Evolutionary conservation across 2,113 vertebrate genomes (phyloP).

Genomic region (Hemiscyllium ocellatum): DNA sequence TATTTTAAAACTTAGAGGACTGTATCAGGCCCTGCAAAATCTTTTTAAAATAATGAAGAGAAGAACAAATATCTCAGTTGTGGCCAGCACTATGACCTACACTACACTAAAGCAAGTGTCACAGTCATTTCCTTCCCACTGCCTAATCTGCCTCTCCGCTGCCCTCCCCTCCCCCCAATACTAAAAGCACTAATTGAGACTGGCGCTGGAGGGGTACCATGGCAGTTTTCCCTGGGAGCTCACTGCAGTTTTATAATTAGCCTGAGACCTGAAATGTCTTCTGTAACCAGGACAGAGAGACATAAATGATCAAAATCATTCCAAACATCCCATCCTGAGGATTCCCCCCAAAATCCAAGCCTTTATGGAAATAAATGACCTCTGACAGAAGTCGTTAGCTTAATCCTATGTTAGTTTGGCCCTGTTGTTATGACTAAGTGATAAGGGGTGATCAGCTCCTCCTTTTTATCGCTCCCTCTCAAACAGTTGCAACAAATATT

Average conservation of each 20-base stretch:
- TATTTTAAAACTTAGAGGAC: neutral
- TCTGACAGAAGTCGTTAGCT: neutral
- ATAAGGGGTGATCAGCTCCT: too few species aligned
- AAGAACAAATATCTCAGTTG: neutral
- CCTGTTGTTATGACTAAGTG: neutral
- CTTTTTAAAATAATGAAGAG: neutral
- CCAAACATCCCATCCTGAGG: neutral
- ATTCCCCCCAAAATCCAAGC: neutral
- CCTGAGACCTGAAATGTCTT: neutral
- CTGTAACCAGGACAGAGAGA: neutral
- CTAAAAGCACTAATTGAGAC: neutral
- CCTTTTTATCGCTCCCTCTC: too few species aligned
- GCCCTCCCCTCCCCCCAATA: neutral
- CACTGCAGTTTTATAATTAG: neutral
- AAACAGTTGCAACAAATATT: too few species aligned
- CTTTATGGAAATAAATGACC: neutral
- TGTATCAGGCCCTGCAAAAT: neutral
- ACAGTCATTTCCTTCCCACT: neutral
- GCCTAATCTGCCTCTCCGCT: neutral
- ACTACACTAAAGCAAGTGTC: neutral
- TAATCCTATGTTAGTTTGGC: neutral
- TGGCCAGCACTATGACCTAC: neutral
- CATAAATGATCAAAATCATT: neutral
- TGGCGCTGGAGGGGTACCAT: neutral
- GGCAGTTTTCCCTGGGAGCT: neutral